A percentile compares a stretch with the other conserved stretches of the same genome.
phyloP scores from a whole-genome alignment of 2,888 invertebrate species.

The Leptopterna dolabrata region DNA sequence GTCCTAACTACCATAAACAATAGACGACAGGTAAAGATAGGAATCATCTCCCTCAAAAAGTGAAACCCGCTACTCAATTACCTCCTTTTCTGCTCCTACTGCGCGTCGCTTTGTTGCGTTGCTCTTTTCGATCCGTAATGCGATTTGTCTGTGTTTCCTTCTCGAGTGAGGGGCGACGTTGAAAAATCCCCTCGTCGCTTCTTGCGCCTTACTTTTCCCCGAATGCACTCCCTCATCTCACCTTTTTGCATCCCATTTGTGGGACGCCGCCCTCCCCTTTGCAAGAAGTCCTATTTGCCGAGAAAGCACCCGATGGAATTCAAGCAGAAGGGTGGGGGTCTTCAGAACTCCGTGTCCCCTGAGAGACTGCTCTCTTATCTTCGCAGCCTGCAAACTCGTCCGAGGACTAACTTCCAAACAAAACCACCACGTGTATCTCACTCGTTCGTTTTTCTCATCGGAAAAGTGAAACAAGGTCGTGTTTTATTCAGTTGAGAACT shows the following conservation, averaged over 20 bases:
- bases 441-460: too few species aligned
- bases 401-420: not conserved
- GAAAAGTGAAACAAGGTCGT: too few species aligned
- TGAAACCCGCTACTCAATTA: not conserved
- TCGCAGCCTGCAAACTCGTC: not conserved
- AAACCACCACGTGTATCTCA: not conserved
- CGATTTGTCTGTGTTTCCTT: not conserved
- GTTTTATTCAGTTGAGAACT: too few species aligned
- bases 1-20: slow-evolving; percentile 33
- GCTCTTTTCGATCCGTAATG: not conserved
- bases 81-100: not conserved
- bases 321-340: not conserved
- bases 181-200: not conserved
- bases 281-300: not conserved
- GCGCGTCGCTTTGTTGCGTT: not conserved
- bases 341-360: not conserved
- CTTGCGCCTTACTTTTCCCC: not conserved
- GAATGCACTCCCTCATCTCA: not conserved
- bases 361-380: not conserved
- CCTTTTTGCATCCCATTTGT: slow-evolving; percentile 9
- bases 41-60: slow-evolving; percentile 31
- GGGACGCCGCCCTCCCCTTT: not conserved
- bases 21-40: not conserved
- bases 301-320: not conserved
- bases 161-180: not conserved